These are phyloP conservation scores for Liasis olivaceus DNA, from an alignment of 2,797 vertebrate genomes.

Conservation along the genomic window DNA sequence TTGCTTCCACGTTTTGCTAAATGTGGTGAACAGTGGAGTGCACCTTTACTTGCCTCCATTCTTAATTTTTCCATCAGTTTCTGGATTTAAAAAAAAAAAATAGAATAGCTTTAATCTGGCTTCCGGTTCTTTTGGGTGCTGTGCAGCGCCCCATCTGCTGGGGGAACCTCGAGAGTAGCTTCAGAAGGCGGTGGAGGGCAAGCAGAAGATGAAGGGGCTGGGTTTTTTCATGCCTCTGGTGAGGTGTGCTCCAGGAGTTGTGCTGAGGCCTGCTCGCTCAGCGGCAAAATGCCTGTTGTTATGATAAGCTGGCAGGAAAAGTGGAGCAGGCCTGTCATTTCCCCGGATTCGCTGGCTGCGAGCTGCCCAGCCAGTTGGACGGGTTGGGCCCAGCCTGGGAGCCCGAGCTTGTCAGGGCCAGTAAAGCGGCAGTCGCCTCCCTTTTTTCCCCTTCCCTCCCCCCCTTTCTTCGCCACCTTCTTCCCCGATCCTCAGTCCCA, in stretches of 20 bases:
- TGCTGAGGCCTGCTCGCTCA: conserved; percentile 66
- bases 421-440: conserved; percentile 57
- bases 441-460: conserved; percentile 24
- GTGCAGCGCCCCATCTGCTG: background rate
- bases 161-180: background rate
- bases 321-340: conserved; percentile 71
- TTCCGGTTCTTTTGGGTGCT: background rate
- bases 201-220: background rate
- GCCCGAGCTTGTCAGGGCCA: conserved; percentile 69
- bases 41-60: background rate
- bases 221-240: background rate
- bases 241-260: conserved; percentile 46
- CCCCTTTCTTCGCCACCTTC: conserved; percentile 12
- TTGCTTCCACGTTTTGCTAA: background rate
- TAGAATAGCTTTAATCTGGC: background rate
- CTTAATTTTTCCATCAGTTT: background rate
- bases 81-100: too few species aligned
- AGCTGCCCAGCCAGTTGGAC: conserved; percentile 89
- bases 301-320: conserved; percentile 69
- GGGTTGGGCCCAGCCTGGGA: conserved; percentile 81
- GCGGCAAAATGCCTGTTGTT: conserved; percentile 70
- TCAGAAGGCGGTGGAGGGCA: background rate
- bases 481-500: conserved; percentile 32
- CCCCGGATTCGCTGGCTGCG: conserved; percentile 71
- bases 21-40: background rate